Percentiles rank a stretch among this genome's conserved stretches.
These are phyloP conservation scores for Bombus waltoni DNA, from an alignment of 1,140 invertebrate species.

Conservation along the genomic window DNA sequence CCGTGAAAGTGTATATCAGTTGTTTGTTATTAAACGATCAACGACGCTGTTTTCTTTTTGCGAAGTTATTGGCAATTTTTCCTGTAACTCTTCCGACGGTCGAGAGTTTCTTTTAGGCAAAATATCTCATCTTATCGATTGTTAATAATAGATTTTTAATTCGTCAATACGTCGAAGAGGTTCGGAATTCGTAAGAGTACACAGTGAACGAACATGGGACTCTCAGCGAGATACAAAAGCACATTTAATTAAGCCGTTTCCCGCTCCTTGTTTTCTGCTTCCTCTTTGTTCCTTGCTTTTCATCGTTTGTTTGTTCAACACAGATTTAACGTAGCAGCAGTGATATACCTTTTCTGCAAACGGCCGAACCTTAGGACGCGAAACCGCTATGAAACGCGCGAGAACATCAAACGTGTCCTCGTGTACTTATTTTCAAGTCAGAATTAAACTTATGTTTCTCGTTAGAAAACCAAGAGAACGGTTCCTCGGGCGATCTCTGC, in stretches of 20 bases:
- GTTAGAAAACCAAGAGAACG: constrained; percentile 44
- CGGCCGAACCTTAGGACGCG: neutral
- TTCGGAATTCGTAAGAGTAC: neutral
- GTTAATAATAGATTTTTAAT: too few relatives aligned
- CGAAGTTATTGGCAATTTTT: too few relatives aligned
- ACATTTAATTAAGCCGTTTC: neutral
- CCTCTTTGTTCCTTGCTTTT: neutral
- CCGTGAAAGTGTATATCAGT: neutral
- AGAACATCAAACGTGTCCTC: neutral
- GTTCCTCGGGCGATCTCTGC: constrained; percentile 35
- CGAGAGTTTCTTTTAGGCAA: too few relatives aligned
- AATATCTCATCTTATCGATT: too few relatives aligned
- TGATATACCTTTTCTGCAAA: too few relatives aligned
- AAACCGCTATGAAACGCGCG: neutral
- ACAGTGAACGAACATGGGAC: neutral
- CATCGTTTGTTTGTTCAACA: neutral
- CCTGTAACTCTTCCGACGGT: too few relatives aligned
- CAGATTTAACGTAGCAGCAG: neutral
- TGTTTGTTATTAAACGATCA: too few relatives aligned
- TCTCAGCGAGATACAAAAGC: neutral
- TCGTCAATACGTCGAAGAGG: neutral
- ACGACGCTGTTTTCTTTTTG: too few relatives aligned
- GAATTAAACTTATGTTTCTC: constrained; percentile 62
- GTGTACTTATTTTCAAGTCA: constrained; percentile 39
- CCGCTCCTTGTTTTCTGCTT: neutral